Evolutionary conservation across 2,797 vertebrate species (phyloP).

Genomic region (Vultur gryphus): DNA sequence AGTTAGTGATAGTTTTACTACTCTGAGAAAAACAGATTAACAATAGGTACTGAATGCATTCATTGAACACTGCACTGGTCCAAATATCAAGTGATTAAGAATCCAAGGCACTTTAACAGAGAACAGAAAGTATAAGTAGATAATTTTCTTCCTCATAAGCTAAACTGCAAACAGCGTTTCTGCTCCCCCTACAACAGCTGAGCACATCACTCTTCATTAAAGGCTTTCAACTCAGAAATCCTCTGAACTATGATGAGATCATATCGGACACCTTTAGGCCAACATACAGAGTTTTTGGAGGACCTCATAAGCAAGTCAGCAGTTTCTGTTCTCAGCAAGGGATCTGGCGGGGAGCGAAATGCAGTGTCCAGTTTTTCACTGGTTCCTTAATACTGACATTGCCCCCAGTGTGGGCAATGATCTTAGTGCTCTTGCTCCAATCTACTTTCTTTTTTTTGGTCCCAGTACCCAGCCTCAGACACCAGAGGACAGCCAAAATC

Average conservation of each 20-base stretch:
- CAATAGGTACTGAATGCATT: background rate
- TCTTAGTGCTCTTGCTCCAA: background rate
- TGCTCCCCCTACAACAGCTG: background rate
- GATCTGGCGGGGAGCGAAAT: background rate
- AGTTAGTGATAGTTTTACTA: background rate
- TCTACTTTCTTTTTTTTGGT: background rate
- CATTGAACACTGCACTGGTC: background rate
- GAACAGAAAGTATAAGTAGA: background rate
- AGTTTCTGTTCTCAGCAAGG: background rate
- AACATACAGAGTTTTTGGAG: background rate
- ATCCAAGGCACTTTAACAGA: background rate
- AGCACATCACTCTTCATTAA: background rate
- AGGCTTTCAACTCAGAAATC: background rate
- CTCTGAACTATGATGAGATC: background rate
- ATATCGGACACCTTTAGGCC: background rate
- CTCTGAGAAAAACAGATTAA: background rate
- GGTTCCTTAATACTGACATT: background rate
- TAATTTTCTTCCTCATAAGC: background rate
- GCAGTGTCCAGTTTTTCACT: background rate
- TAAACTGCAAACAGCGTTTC: background rate
- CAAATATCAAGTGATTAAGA: background rate
- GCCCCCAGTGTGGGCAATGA: accelerated
- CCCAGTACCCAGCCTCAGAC: background rate
- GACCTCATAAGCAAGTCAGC: background rate
- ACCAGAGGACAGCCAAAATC: background rate